phyloP scores from a whole-genome alignment of 2,113 vertebrate species.

The crab-eating macaque (Macaca fascicularis) region DNA sequence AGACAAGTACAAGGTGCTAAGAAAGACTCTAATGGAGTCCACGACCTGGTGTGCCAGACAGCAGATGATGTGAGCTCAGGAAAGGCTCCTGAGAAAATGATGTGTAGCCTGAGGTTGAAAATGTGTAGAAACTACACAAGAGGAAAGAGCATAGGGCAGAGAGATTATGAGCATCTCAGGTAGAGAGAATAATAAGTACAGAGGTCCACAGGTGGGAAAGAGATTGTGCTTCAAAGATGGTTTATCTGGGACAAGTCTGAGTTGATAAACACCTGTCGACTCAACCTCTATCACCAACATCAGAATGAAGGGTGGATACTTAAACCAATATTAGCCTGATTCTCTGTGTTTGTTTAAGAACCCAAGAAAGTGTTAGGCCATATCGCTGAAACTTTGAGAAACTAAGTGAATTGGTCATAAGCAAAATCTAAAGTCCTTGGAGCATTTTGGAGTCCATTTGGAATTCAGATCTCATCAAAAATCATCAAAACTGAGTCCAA shows the following conservation, averaged over 20 bases:
- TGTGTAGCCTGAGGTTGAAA: rapidly evolving
- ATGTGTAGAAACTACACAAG: neutral
- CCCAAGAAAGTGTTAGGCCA: neutral
- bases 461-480: neutral
- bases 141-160: rapidly evolving
- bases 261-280: neutral
- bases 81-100: neutral
- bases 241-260: neutral
- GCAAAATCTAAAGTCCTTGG: neutral
- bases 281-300: neutral
- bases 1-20: neutral
- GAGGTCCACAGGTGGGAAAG: neutral
- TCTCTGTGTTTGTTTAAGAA: neutral
- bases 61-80: rapidly evolving
- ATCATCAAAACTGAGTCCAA: constrained; percentile 12
- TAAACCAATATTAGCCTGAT: neutral
- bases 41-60: neutral
- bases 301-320: neutral
- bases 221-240: rapidly evolving
- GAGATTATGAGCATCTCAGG: rapidly evolving
- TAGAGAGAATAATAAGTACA: neutral
- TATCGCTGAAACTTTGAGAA: neutral
- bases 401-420: neutral
- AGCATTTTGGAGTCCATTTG: neutral
- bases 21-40: rapidly evolving